These are phyloP conservation scores for Rhopalosiphum nymphaeae DNA, from an alignment of 2,888 invertebrate genomes.

Conservation along the genomic window DNA sequence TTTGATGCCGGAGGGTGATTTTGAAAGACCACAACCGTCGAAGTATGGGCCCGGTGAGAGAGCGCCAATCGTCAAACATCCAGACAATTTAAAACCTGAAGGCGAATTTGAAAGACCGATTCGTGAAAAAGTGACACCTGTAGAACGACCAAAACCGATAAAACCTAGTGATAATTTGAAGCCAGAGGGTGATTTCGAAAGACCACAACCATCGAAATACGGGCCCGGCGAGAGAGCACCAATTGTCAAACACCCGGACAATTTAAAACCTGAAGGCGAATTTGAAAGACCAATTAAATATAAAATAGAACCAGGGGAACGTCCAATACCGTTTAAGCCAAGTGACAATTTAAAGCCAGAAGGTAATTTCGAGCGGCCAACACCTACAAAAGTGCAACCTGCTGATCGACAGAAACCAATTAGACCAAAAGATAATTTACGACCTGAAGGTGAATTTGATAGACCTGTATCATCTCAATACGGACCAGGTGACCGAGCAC, in stretches of 20 bases:
- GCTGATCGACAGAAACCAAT: slow-evolving; percentile 72
- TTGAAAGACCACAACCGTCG: slow-evolving; percentile 72
- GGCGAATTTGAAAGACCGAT: slow-evolving; percentile 73
- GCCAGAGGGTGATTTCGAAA: slow-evolving; percentile 72
- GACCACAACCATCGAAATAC: slow-evolving; percentile 72
- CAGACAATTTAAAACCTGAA: slow-evolving; percentile 70
- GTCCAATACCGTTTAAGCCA: slow-evolving; percentile 72
- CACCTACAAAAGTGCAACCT: slow-evolving; percentile 69
- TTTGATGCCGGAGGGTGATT: slow-evolving; percentile 69
- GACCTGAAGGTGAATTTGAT: slow-evolving; percentile 73
- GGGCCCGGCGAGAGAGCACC: slow-evolving; percentile 73
- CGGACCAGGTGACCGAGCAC: slow-evolving; percentile 73
- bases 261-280: slow-evolving; percentile 71
- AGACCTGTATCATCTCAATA: slow-evolving; percentile 68
- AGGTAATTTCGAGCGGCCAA: slow-evolving; percentile 71
- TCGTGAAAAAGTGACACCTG: slow-evolving; percentile 71
- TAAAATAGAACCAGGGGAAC: slow-evolving; percentile 69
- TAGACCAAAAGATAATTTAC: slow-evolving; percentile 70
- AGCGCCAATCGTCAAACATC: slow-evolving; percentile 71
- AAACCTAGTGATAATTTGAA: slow-evolving; percentile 70
- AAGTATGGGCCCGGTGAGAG: slow-evolving; percentile 74
- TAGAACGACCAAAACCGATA: slow-evolving; percentile 71
- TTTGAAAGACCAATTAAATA: slow-evolving; percentile 69
- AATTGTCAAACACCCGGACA: slow-evolving; percentile 71
- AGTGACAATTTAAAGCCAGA: slow-evolving; percentile 73